Conservation (phyloP, 2,888 invertebrate species). For the Timema cristinae region DNA sequence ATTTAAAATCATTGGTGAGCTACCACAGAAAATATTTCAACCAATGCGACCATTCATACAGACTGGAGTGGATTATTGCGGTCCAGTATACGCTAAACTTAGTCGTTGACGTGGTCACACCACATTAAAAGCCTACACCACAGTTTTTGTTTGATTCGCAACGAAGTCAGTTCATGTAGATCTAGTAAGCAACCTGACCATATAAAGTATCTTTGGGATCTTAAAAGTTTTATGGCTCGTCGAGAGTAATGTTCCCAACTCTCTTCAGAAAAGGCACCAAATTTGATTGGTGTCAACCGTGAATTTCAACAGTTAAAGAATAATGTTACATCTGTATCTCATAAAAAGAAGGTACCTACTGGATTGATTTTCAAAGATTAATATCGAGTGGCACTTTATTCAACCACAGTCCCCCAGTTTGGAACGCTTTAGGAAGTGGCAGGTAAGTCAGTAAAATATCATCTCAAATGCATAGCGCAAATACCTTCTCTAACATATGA, state of each 20-base stretch:
- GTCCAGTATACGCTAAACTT: constrained; percentile 22
- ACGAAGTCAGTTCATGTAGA: constrained; percentile 40
- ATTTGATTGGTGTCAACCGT: constrained; percentile 38
- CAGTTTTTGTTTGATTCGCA: constrained; percentile 36
- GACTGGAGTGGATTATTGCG: constrained; percentile 7
- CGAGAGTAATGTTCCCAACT: constrained; percentile 36
- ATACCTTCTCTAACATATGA: constrained; percentile 32
- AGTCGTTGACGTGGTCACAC: constrained; percentile 28
- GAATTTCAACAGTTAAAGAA: background rate
- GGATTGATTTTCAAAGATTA: constrained; percentile 19
- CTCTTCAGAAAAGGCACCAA: constrained; percentile 40
- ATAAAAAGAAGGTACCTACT: no score
- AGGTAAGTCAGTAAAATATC: constrained; percentile 34
- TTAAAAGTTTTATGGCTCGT: constrained; percentile 38
- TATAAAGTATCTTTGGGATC: constrained; percentile 38
- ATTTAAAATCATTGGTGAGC: constrained; percentile 28
- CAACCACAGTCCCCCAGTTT: constrained; percentile 39
- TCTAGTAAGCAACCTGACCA: constrained; percentile 36
- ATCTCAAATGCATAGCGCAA: constrained; percentile 32
- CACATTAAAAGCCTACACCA: constrained; percentile 35
- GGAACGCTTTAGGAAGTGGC: constrained; percentile 41
- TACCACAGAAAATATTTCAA: constrained; percentile 25
- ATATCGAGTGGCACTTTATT: constrained; percentile 40
- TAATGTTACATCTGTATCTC: no score
- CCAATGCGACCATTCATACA: constrained; percentile 24